Conservation (phyloP, 2,888 invertebrate species). For the Machimus rusticus region DNA sequence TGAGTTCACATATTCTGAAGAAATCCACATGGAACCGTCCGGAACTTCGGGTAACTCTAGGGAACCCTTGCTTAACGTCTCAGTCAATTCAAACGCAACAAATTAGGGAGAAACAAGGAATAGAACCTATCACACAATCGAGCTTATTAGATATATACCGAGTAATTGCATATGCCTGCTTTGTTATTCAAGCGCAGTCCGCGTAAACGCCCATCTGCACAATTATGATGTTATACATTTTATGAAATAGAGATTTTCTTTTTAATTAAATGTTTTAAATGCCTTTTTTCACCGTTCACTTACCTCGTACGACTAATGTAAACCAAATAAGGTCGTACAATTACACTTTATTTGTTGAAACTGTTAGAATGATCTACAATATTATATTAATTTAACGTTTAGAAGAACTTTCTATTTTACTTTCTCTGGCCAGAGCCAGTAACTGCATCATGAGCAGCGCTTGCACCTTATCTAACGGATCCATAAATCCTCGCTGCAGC, state of each 20-base stretch:
- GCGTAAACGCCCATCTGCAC: background rate
- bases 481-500: conserved; percentile 98
- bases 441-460: conserved; percentile 80
- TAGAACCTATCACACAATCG: background rate
- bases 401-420: conserved; percentile 56
- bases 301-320: background rate
- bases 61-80: conserved; percentile 69
- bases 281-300: background rate
- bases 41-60: conserved; percentile 65
- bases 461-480: conserved; percentile 92
- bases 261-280: background rate
- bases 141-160: conserved; percentile 12
- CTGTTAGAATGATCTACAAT: background rate
- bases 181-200: background rate
- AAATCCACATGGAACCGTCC: conserved; percentile 57
- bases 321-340: background rate
- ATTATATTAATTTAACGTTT: conserved; percentile 11
- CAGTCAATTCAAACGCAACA: conserved; percentile 44
- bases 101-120: background rate
- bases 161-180: background rate
- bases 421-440: conserved; percentile 69
- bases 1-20: conserved; percentile 53
- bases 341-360: background rate
- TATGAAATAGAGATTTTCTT: background rate
- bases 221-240: background rate